Conservation (phyloP, 2,113 vertebrate genomes). For the Dromiciops gliroides region DNA sequence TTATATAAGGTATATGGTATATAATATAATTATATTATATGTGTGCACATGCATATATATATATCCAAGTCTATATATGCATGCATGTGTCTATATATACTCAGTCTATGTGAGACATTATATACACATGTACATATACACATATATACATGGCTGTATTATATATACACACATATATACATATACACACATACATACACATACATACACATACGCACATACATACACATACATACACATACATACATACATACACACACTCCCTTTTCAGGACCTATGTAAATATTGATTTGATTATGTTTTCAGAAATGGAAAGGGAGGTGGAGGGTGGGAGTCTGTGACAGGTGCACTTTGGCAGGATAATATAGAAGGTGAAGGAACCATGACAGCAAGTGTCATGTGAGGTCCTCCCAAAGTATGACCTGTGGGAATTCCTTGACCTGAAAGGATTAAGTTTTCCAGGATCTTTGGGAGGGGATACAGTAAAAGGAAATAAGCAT, state of each 20-base stretch:
- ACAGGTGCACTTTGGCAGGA: not conserved
- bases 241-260: not conserved
- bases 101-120: no score
- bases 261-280: not conserved
- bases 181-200: no score
- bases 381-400: not conserved
- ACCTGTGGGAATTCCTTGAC: not conserved
- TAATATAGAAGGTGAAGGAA: not conserved
- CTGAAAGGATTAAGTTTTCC: not conserved
- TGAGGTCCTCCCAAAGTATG: not conserved
- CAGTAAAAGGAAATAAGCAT: not conserved
- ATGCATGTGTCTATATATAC: no score
- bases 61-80: no score
- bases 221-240: no score
- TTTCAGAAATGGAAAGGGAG: not conserved
- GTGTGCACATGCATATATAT: no score
- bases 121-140: no score
- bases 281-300: not conserved
- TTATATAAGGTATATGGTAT: no score
- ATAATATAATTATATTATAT: no score
- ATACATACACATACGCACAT: no score
- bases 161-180: no score
- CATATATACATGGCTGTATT: no score
- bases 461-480: not conserved
- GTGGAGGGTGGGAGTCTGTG: not conserved